Percentiles rank a stretch among this genome's conserved stretches.
Conservation (phyloP, 2,888 invertebrate species). For the Sturmia bella region DNA sequence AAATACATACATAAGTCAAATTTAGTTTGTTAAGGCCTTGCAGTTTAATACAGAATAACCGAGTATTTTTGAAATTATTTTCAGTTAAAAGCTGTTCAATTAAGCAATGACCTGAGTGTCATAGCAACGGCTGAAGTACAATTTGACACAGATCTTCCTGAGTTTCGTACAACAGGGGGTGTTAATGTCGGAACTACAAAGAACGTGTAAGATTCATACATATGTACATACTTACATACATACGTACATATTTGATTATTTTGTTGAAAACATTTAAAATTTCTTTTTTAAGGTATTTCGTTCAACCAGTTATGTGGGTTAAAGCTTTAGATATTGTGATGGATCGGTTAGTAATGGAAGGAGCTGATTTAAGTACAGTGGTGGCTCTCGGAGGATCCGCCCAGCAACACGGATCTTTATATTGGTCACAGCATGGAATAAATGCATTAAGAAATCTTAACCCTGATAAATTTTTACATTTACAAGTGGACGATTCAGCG, state of each 20-base stretch:
- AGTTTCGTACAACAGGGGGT: constrained; percentile 87
- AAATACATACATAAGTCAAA: too few relatives aligned
- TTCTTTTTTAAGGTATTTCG: constrained; percentile 84
- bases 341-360: constrained; percentile 90
- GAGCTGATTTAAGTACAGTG: constrained; percentile 92
- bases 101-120: constrained; percentile 88
- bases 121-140: constrained; percentile 91
- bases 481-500: constrained; percentile 88
- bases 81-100: constrained; percentile 94
- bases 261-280: too few relatives aligned
- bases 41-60: too few relatives aligned
- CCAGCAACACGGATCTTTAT: constrained; percentile 99
- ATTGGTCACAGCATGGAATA: constrained; percentile 92
- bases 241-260: too few relatives aligned
- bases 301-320: constrained; percentile 96
- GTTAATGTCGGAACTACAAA: constrained; percentile 82
- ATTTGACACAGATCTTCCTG: constrained; percentile 96
- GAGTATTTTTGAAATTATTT: constrained; percentile 77
- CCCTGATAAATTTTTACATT: constrained; percentile 89
- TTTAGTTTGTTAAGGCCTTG: too few relatives aligned
- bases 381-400: constrained; percentile 94
- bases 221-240: too few relatives aligned
- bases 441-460: constrained; percentile 86
- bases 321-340: constrained; percentile 96
- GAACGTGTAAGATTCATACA: constrained; percentile 78